phyloP scores from a whole-genome alignment of 92 coral and sea anemone genomes.

The Actinernus sp. region DNA sequence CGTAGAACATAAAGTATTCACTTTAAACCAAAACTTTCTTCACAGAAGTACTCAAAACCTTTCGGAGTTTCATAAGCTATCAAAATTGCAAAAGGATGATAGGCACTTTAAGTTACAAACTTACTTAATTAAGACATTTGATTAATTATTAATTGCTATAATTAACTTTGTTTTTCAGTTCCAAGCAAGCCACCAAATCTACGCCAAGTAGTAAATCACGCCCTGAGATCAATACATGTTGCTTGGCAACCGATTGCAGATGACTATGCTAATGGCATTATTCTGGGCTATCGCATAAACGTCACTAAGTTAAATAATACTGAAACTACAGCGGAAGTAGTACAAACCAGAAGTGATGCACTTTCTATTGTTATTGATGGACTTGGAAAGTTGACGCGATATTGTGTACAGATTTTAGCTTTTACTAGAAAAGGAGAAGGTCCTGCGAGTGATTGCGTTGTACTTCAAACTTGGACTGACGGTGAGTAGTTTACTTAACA shows the following conservation, averaged over 20 bases:
- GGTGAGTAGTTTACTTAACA: slow-evolving; percentile 14
- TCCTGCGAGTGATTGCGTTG: slow-evolving; percentile 43
- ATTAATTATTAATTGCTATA: too few species aligned
- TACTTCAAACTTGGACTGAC: slow-evolving; percentile 56
- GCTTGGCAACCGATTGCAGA: slow-evolving; percentile 74
- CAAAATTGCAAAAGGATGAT: too few species aligned
- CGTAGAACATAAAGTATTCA: too few species aligned
- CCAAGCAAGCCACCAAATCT: slow-evolving; percentile 69
- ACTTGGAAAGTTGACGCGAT: slow-evolving; percentile 4
- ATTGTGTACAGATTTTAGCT: slow-evolving; percentile 61
- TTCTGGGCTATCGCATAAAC: slow-evolving; percentile 60
- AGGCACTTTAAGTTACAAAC: too few species aligned
- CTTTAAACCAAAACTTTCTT: too few species aligned
- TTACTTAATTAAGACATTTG: too few species aligned
- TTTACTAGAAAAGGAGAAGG: slow-evolving; percentile 74
- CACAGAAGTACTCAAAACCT: too few species aligned
- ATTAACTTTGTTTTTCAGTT: slow-evolving; percentile 47
- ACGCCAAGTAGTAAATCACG: slow-evolving; percentile 22
- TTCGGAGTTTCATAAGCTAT: too few species aligned
- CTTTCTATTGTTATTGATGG: slow-evolving; percentile 1
- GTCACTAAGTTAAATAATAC: slow-evolving; percentile 25
- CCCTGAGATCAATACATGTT: slow-evolving; percentile 49
- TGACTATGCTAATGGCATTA: slow-evolving; percentile 39
- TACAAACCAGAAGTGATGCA: slow-evolving; percentile 12
- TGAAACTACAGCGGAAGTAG: background rate